Evolutionary conservation across 2,888 invertebrate species (phyloP).

Genomic region (Acleris literana): DNA sequence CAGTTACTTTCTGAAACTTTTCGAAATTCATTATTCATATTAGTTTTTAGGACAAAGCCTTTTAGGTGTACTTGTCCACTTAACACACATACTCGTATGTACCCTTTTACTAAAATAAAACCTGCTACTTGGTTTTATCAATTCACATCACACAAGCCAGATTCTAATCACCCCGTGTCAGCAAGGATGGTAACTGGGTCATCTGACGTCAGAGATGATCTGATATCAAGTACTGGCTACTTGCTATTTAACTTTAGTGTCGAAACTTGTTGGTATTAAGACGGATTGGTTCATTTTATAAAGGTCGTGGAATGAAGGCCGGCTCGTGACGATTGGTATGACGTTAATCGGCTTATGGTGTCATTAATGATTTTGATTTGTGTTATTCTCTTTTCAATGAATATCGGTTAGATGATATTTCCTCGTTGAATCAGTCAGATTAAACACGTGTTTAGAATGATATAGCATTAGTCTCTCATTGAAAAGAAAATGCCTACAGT

Average conservation of each 20-base stretch:
- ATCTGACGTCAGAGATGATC: constrained; percentile 32
- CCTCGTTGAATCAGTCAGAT: too few relatives aligned
- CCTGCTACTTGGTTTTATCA: constrained; percentile 20
- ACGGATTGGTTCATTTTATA: constrained; percentile 34
- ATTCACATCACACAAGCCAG: constrained; percentile 31
- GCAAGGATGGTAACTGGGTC: constrained; percentile 24
- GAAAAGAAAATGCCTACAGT: too few relatives aligned
- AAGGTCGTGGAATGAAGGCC: constrained; percentile 33
- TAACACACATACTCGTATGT: background rate
- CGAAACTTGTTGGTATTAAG: constrained; percentile 36
- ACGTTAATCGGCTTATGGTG: constrained; percentile 10
- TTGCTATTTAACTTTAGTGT: constrained; percentile 29
- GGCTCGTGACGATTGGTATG: constrained; percentile 12
- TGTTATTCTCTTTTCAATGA: too few relatives aligned
- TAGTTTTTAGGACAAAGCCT: too few relatives aligned
- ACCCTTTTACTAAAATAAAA: background rate
- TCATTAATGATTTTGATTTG: constrained; percentile 3
- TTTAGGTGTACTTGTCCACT: background rate
- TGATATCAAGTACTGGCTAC: constrained; percentile 24
- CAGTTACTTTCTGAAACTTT: too few relatives aligned
- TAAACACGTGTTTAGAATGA: too few relatives aligned
- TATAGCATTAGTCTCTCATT: too few relatives aligned
- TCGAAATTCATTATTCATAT: too few relatives aligned
- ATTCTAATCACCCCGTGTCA: constrained; percentile 29
- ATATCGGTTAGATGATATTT: too few relatives aligned